A percentile compares a stretch with the other conserved stretches of the same genome.
Evolutionary conservation across 1,140 invertebrate genomes (phyloP).

Genomic region (Drosophila lini): DNA sequence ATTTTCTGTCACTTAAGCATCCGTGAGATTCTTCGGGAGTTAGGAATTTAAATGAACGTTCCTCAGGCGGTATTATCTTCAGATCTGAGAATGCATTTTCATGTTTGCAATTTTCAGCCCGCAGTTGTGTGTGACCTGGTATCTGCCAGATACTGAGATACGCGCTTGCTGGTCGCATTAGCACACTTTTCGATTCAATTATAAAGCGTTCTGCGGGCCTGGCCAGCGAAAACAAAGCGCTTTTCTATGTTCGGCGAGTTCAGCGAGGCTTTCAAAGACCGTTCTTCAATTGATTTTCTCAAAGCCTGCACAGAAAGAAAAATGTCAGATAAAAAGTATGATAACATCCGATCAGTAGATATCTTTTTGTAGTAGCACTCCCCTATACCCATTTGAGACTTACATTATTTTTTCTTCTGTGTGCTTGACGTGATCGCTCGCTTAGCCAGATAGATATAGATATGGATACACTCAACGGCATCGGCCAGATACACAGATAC

Average conservation of each 20-base stretch:
- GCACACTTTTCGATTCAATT: slow-evolving; percentile 78
- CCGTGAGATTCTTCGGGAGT: slow-evolving; percentile 6
- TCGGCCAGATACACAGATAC: slow-evolving; percentile 31
- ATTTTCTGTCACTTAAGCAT: slow-evolving; percentile 3
- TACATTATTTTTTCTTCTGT: not conserved
- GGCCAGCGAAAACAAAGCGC: slow-evolving; percentile 62
- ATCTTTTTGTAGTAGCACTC: not conserved
- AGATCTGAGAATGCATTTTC: slow-evolving; percentile 73
- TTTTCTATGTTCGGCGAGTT: slow-evolving; percentile 59
- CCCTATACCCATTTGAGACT: not conserved
- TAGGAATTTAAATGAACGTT: slow-evolving; percentile 6
- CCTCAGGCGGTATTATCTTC: slow-evolving; percentile 61
- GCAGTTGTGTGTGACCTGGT: slow-evolving; percentile 34
- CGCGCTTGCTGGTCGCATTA: slow-evolving; percentile 63
- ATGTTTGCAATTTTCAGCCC: slow-evolving; percentile 52
- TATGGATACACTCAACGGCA: slow-evolving; percentile 19
- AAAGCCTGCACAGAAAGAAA: slow-evolving; percentile 26
- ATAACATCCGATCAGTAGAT: not conserved
- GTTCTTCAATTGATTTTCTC: slow-evolving; percentile 76
- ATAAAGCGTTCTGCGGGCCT: slow-evolving; percentile 49
- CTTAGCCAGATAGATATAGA: slow-evolving; percentile 62
- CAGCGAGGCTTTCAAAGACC: slow-evolving; percentile 10
- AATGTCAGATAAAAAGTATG: too few species aligned
- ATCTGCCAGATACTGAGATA: slow-evolving; percentile 49
- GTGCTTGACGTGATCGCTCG: slow-evolving; percentile 64